Conservation (phyloP, 2,797 vertebrate genomes). For the Limnodromus scolopaceus region DNA sequence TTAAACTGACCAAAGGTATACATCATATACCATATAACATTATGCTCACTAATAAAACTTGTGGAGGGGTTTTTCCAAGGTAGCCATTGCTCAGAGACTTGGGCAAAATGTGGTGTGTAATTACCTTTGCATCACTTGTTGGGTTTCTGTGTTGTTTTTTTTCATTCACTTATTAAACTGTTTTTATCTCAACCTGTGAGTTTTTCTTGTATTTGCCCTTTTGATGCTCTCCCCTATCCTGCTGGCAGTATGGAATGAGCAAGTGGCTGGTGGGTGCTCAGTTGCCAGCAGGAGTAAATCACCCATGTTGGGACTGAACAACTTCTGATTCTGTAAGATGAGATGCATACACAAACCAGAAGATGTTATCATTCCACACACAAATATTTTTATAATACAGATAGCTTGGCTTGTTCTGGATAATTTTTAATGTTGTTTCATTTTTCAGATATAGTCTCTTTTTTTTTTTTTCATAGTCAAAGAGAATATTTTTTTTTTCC, state of each 20-base stretch:
- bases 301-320: not conserved
- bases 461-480: not conserved
- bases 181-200: not conserved
- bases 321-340: not conserved
- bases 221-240: not conserved
- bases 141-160: rapidly evolving
- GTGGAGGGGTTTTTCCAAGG: not conserved
- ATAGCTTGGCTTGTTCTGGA: not conserved
- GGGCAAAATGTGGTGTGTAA: rapidly evolving
- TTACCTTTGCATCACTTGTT: not conserved
- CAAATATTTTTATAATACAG: not conserved
- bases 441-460: not conserved
- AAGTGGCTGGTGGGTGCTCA: not conserved
- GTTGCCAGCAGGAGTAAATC: not conserved
- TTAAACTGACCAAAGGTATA: not conserved
- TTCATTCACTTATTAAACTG: not conserved
- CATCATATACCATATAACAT: not conserved
- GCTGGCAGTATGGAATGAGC: not conserved
- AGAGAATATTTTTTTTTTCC: not conserved
- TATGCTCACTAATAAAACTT: not conserved
- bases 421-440: not conserved
- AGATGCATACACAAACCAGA: not conserved
- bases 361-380: not conserved
- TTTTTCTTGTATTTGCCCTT: not conserved
- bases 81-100: not conserved